Conservation (phyloP, 2,113 vertebrate genomes). For the Labrus mixtus region DNA sequence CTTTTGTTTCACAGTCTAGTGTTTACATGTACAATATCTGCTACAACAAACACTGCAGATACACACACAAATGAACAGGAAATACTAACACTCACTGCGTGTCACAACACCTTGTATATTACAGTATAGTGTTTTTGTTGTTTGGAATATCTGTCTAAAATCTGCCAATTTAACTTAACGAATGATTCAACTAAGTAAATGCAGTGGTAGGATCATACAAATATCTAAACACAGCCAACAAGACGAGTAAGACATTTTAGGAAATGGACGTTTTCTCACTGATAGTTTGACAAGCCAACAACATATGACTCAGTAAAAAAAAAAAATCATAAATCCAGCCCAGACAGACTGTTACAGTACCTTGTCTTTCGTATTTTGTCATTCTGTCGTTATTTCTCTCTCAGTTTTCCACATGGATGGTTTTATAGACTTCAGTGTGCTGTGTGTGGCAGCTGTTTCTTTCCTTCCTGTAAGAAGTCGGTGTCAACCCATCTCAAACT, state of each 20-base stretch:
- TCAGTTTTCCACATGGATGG: not conserved
- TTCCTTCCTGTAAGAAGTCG: constrained; percentile 42
- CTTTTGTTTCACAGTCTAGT: not conserved
- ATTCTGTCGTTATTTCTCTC: constrained; percentile 31
- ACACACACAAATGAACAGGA: too few species aligned
- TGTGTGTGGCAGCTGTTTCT: not conserved
- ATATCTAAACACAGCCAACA: too few species aligned
- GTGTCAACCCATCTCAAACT: not conserved
- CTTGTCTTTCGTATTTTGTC: constrained; percentile 42
- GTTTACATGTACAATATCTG: not conserved
- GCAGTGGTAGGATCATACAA: too few species aligned
- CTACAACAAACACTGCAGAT: not conserved
- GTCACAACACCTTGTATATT: not conserved
- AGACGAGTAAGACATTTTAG: too few species aligned
- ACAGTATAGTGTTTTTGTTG: not conserved
- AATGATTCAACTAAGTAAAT: too few species aligned
- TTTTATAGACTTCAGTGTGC: not conserved
- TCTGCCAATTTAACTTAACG: too few species aligned
- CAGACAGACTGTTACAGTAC: constrained; percentile 30
- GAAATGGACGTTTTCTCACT: too few species aligned
- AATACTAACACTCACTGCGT: too few species aligned
- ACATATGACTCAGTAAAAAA: too few species aligned
- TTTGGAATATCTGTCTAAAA: constrained; percentile 4
- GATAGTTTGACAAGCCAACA: too few species aligned
- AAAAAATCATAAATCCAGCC: not conserved